A percentile compares a stretch with the other conserved stretches of the same genome.
These are phyloP conservation scores for Tholera decimalis DNA, from an alignment of 2,888 invertebrate species.

Conservation along the genomic window DNA sequence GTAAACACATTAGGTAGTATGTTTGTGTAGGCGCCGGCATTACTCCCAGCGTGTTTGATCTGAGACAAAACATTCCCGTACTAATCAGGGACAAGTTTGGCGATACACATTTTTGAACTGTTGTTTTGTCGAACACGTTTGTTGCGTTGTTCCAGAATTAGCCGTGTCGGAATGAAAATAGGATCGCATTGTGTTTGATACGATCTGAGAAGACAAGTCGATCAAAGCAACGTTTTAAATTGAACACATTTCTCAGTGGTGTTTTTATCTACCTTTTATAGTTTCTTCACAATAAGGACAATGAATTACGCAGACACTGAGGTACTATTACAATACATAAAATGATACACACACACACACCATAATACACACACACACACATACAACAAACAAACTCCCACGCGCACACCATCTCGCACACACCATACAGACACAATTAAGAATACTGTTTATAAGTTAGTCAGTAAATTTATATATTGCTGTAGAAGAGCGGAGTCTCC, in stretches of 20 bases:
- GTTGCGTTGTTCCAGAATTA: conserved; percentile 50
- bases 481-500: too few relatives aligned
- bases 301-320: too few relatives aligned
- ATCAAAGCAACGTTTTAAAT: conserved; percentile 44
- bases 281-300: not conserved
- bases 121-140: conserved; percentile 61
- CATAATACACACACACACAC: too few relatives aligned
- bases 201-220: conserved; percentile 34
- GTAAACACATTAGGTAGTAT: conserved; percentile 89
- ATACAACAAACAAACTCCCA: too few relatives aligned
- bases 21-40: conserved; percentile 87
- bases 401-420: too few relatives aligned
- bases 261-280: conserved; percentile 26
- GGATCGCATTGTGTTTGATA: conserved; percentile 46
- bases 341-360: too few relatives aligned
- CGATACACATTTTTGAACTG: conserved; percentile 79
- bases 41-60: conserved; percentile 86
- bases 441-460: too few relatives aligned
- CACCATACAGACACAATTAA: too few relatives aligned
- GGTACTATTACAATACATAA: too few relatives aligned
- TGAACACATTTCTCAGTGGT: conserved; percentile 3
- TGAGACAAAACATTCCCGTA: conserved; percentile 80
- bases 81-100: conserved; percentile 83
- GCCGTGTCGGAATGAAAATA: conserved; percentile 38
- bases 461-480: too few relatives aligned